Conservation (phyloP, 2,113 vertebrate genomes). For the Xiphias gladius region DNA sequence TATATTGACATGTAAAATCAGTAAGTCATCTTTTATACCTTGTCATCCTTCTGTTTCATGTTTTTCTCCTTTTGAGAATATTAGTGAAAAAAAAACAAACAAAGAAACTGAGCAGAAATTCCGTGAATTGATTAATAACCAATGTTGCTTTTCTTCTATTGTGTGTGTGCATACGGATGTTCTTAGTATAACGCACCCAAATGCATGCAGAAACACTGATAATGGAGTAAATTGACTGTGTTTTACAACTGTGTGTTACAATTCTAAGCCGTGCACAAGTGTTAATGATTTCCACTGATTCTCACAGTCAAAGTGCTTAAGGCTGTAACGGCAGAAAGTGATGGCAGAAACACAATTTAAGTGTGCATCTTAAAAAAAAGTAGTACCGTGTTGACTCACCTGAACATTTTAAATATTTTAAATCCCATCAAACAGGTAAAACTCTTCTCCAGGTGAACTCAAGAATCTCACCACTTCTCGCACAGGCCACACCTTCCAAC, state of each 20-base stretch:
- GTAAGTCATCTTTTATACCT: not conserved
- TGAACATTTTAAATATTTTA: conserved; percentile 24
- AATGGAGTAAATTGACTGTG: too few species aligned
- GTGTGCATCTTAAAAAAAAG: not conserved
- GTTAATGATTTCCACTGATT: conserved; percentile 21
- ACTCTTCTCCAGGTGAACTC: not conserved
- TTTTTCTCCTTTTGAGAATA: not conserved
- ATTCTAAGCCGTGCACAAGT: conserved; percentile 16
- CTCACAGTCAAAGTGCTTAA: not conserved
- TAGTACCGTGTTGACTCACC: conserved; percentile 44
- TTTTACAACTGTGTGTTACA: too few species aligned
- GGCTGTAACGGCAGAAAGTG: not conserved
- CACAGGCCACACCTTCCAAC: conserved; percentile 57
- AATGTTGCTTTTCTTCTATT: too few species aligned
- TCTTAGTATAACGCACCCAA: too few species aligned
- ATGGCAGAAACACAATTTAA: not conserved
- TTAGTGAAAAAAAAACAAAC: not conserved
- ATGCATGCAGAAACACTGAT: too few species aligned
- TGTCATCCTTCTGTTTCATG: not conserved
- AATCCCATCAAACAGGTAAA: not conserved
- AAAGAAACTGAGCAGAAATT: not conserved
- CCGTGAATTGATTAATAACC: not conserved
- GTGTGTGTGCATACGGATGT: too few species aligned
- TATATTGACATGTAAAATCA: not conserved
- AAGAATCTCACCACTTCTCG: not conserved